Conservation (phyloP, 2,113 vertebrate species). For the Mobula hypostoma region DNA sequence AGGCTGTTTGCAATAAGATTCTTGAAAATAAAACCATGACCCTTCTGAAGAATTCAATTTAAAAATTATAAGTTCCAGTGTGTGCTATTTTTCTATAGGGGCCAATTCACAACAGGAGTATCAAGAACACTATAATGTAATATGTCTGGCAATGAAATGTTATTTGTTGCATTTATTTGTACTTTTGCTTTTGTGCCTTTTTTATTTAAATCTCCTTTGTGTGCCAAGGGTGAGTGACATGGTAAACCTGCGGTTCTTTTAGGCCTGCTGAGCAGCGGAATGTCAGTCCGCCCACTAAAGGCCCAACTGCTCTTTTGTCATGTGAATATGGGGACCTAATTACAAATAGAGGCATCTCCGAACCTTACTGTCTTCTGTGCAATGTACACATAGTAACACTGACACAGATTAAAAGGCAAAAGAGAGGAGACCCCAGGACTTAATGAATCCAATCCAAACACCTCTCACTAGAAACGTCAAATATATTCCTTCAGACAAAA, state of each 20-base stretch:
- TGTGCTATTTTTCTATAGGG: not conserved
- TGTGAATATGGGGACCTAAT: constrained; percentile 89
- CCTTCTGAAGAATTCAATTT: not conserved
- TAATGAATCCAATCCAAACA: constrained; percentile 98
- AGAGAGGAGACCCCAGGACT: constrained; percentile 75
- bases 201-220: constrained; percentile 50
- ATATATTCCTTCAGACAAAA: constrained; percentile 85
- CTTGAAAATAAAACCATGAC: not conserved
- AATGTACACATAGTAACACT: constrained; percentile 75
- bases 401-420: constrained; percentile 72
- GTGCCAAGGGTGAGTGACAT: constrained; percentile 45
- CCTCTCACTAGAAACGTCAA: constrained; percentile 86
- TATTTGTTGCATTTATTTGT: constrained; percentile 27
- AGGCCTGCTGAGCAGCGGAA: constrained; percentile 69
- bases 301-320: constrained; percentile 78
- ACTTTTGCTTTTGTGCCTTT: constrained; percentile 50
- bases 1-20: not conserved
- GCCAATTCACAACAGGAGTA: not conserved
- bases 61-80: not conserved
- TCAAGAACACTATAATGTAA: not conserved
- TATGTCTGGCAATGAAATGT: not conserved
- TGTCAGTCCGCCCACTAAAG: constrained; percentile 72
- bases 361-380: constrained; percentile 74
- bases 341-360: constrained; percentile 79
- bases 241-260: constrained; percentile 70